Conservation (phyloP, 2,797 vertebrate species). For the Anguilla marmorata region DNA sequence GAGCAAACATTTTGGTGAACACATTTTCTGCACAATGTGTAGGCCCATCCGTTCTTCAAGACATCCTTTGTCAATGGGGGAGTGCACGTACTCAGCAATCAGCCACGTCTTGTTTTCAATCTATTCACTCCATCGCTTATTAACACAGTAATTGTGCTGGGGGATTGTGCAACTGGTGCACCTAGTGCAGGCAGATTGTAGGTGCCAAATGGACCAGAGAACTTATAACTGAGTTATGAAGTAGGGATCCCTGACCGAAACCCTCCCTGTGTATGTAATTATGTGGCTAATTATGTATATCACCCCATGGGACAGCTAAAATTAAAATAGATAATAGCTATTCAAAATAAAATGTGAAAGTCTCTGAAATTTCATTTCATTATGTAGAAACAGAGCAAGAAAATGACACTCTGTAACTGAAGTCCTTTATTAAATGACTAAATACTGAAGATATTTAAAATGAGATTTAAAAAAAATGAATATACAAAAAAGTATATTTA, state of each 20-base stretch:
- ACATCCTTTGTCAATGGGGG: no score
- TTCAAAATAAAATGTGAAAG: neutral
- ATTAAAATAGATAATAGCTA: neutral
- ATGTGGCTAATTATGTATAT: no score
- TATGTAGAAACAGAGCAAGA: neutral
- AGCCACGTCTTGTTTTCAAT: neutral
- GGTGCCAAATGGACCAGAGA: neutral
- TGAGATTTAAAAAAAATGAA: neutral
- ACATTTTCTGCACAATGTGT: neutral
- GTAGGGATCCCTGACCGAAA: neutral
- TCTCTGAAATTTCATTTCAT: neutral
- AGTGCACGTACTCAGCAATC: no score
- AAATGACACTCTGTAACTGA: constrained; percentile 5
- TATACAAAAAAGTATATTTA: constrained; percentile 14
- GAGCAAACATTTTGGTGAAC: no score
- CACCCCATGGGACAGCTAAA: neutral
- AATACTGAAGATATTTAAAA: constrained; percentile 9
- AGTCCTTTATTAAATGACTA: constrained; percentile 24
- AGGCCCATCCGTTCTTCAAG: neutral
- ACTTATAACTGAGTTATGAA: neutral
- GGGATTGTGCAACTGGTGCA: neutral
- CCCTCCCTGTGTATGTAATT: no score
- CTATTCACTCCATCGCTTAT: neutral
- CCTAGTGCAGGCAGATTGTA: neutral
- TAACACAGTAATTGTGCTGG: neutral